A percentile compares a stretch with the other conserved stretches of the same genome.
Evolutionary conservation across 1,140 invertebrate species (phyloP).

Genomic region (Temnothorax longispinosus): DNA sequence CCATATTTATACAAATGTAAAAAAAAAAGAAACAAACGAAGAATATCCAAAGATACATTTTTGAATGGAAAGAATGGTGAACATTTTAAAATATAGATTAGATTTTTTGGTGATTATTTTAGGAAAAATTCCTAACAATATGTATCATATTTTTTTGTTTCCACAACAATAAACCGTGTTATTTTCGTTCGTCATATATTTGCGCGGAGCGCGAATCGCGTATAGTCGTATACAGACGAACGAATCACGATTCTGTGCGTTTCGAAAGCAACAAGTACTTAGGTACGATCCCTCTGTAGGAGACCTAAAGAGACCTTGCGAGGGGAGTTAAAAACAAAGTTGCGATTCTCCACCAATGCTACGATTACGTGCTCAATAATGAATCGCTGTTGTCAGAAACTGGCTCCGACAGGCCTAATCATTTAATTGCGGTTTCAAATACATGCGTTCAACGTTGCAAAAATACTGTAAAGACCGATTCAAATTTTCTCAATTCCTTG

Average conservation of each 20-base stretch:
- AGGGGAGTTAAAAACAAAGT: constrained; percentile 70
- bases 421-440: constrained; percentile 31
- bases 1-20: not conserved
- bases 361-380: constrained; percentile 69
- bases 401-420: constrained; percentile 12
- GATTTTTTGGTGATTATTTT: constrained; percentile 2
- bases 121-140: not conserved
- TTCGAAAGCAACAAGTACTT: constrained; percentile 76
- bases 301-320: constrained; percentile 67
- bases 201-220: not conserved
- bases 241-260: constrained; percentile 71
- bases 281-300: constrained; percentile 65
- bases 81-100: not conserved
- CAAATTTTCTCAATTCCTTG: not conserved
- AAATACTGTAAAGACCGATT: constrained; percentile 26
- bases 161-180: not conserved
- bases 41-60: not conserved
- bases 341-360: constrained; percentile 55
- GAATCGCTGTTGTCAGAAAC: constrained; percentile 45
- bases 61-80: not conserved
- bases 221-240: constrained; percentile 17
- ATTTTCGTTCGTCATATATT: not conserved
- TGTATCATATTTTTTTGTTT: not conserved
- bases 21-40: not conserved
- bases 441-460: constrained; percentile 43